Conservation (phyloP, 2,113 vertebrate genomes). For the Chloropsis cyanopogon region DNA sequence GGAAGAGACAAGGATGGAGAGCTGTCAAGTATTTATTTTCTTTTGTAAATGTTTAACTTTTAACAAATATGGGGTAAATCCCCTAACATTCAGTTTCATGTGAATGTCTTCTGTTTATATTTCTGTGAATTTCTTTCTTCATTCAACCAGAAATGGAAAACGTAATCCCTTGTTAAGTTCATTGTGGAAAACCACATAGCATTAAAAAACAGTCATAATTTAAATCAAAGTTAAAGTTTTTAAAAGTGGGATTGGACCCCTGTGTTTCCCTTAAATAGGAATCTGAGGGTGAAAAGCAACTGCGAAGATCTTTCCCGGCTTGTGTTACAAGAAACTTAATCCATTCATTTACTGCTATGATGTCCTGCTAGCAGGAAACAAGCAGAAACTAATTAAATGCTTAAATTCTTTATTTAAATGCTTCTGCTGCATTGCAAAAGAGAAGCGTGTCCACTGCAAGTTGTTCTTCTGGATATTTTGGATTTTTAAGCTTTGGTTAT, state of each 20-base stretch:
- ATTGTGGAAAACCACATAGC: constrained; percentile 42
- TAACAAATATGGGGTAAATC: not conserved
- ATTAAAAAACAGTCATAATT: constrained; percentile 51
- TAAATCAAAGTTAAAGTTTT: constrained; percentile 63
- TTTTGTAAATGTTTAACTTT: not conserved
- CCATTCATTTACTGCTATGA: constrained; percentile 50
- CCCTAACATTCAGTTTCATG: not conserved
- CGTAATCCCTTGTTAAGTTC: constrained; percentile 33
- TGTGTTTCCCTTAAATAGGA: constrained; percentile 59
- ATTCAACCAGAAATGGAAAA: constrained; percentile 25
- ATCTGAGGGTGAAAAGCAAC: constrained; percentile 64
- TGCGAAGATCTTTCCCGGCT: constrained; percentile 43
- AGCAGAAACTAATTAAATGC: constrained; percentile 64
- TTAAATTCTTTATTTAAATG: constrained; percentile 60
- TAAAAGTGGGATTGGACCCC: constrained; percentile 48
- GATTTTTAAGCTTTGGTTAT: constrained; percentile 1
- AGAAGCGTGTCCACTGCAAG: not conserved
- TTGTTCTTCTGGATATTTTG: constrained; percentile 10
- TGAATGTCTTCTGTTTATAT: constrained; percentile 7
- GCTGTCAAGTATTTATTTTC: not conserved
- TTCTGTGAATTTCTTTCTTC: constrained; percentile 23
- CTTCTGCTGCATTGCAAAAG: not conserved
- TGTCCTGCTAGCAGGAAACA: constrained; percentile 52
- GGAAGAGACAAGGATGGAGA: not conserved
- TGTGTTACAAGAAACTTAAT: constrained; percentile 52